phyloP scores from a whole-genome alignment of 2,113 vertebrate genomes.

The Elephantulus edwardii region DNA sequence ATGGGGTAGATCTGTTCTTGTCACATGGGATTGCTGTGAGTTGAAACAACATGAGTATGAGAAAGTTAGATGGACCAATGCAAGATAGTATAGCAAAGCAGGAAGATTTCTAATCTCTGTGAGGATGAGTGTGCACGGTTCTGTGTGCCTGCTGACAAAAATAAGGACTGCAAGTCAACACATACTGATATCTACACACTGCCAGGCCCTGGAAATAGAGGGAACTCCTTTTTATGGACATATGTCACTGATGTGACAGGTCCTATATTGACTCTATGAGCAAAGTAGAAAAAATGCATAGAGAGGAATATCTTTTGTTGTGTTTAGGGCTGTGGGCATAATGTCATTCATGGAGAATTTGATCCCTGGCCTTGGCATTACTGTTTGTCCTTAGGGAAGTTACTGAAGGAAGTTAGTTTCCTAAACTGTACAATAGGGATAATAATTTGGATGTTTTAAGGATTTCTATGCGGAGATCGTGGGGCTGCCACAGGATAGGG shows the following conservation, averaged over 20 bases:
- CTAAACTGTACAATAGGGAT: background rate
- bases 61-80: background rate
- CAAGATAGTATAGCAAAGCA: background rate
- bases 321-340: background rate
- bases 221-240: background rate
- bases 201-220: background rate
- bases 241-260: no score
- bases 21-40: background rate
- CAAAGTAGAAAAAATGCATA: background rate
- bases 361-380: background rate
- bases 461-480: background rate
- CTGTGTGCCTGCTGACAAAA: background rate
- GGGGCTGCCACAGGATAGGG: no score
- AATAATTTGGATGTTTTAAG: slow-evolving; percentile 1
- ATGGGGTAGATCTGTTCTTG: no score
- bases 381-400: background rate
- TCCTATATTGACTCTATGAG: background rate
- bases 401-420: slow-evolving; percentile 15
- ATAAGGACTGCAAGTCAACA: background rate
- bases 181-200: background rate
- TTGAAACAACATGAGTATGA: no score
- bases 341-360: background rate
- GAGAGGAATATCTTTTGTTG: background rate
- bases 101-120: background rate
- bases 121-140: background rate